Evolutionary conservation across 2,113 vertebrate species (phyloP).

Genomic region (Tetrax tetrax): DNA sequence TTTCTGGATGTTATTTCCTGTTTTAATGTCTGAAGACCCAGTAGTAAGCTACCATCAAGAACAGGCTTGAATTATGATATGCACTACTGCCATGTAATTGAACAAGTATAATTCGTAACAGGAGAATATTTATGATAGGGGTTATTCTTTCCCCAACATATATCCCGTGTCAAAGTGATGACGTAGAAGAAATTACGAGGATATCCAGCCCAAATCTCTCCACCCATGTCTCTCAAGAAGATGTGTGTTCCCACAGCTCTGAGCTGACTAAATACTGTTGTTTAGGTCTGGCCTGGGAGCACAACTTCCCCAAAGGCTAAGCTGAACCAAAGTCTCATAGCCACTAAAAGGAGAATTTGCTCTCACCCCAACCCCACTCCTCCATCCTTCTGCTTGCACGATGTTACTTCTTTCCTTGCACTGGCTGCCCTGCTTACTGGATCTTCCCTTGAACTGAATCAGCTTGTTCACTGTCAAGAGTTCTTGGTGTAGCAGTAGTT

Average conservation of each 20-base stretch:
- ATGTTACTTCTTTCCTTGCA: neutral
- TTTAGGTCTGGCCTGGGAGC: neutral
- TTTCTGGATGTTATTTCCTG: neutral
- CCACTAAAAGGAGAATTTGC: neutral
- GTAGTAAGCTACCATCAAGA: neutral
- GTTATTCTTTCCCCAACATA: neutral
- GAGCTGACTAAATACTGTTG: neutral
- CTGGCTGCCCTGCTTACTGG: neutral
- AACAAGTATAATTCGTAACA: neutral
- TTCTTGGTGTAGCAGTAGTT: neutral
- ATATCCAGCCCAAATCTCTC: neutral
- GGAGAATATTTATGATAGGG: neutral
- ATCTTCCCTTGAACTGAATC: neutral
- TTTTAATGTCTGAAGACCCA: neutral
- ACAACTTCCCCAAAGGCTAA: neutral
- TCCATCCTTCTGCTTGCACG: neutral
- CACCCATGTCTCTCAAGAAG: neutral
- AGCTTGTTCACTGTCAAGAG: accelerated
- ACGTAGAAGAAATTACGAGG: neutral
- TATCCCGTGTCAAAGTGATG: neutral
- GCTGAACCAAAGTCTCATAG: neutral
- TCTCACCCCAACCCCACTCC: neutral
- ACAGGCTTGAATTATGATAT: neutral
- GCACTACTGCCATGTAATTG: neutral
- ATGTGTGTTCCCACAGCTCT: neutral